Percentiles rank a stretch among this genome's conserved stretches.
These are phyloP conservation scores for Siniperca knerii DNA, from an alignment of 2,113 vertebrate species.

Conservation along the genomic window DNA sequence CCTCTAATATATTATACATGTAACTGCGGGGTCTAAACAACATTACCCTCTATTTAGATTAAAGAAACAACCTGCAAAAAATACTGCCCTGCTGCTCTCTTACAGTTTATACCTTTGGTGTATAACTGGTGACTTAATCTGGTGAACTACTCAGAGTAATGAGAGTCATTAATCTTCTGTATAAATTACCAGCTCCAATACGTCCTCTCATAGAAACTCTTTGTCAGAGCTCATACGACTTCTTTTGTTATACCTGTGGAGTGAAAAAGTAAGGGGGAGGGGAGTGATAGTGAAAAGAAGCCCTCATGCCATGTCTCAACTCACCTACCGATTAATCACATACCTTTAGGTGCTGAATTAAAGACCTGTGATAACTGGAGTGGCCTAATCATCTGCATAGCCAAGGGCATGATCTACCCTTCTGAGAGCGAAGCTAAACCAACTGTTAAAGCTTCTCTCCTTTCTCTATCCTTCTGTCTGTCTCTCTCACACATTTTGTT, in stretches of 20 bases:
- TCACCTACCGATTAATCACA: constrained; percentile 84
- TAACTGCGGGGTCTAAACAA: not conserved
- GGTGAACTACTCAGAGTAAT: constrained; percentile 67
- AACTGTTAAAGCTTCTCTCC: constrained; percentile 67
- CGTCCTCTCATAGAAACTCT: constrained; percentile 57
- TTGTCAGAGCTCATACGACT: constrained; percentile 66
- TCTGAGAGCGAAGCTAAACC: constrained; percentile 70
- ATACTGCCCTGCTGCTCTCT: not conserved
- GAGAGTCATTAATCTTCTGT: constrained; percentile 76
- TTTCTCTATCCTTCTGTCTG: constrained; percentile 18
- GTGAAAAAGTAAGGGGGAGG: constrained; percentile 68
- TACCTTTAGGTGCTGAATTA: constrained; percentile 82
- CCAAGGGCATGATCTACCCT: constrained; percentile 73
- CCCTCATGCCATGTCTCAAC: constrained; percentile 70
- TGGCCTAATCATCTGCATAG: constrained; percentile 81
- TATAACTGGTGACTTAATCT: constrained; percentile 59
- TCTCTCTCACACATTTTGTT: constrained; percentile 24
- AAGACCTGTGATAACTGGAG: constrained; percentile 80
- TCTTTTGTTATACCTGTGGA: constrained; percentile 84
- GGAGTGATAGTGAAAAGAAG: constrained; percentile 59
- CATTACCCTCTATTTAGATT: constrained; percentile 8
- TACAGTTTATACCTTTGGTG: constrained; percentile 49
- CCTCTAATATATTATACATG: not conserved
- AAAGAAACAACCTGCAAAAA: constrained; percentile 23
- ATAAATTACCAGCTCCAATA: constrained; percentile 72